Percentiles rank a stretch among this genome's conserved stretches.
Evolutionary conservation across 92 coral and sea anemone genomes (phyloP).

Genomic region (Palythoa caribaeorum): DNA sequence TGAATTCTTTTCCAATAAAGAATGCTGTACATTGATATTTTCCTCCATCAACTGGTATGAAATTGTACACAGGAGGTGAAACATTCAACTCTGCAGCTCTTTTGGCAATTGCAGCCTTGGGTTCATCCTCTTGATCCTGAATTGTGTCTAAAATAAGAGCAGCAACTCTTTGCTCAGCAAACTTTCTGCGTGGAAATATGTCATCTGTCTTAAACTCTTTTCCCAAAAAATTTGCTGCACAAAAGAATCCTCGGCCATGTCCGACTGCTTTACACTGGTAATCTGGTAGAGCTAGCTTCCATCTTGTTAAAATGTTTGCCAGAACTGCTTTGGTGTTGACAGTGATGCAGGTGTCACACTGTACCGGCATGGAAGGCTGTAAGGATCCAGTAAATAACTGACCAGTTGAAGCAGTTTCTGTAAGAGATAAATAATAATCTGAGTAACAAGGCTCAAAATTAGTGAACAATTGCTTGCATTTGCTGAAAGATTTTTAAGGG

Average conservation of each 20-base stretch:
- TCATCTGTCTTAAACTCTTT: constrained; percentile 22
- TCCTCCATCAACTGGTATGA: not conserved
- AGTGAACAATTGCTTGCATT: too few relatives aligned
- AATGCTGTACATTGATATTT: constrained; percentile 67
- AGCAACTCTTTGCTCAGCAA: constrained; percentile 9
- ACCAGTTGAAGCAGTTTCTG: too few relatives aligned
- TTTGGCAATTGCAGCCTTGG: not conserved
- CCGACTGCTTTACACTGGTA: constrained; percentile 10
- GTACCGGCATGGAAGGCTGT: too few relatives aligned
- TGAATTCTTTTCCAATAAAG: constrained; percentile 70
- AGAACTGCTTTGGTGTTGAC: constrained; percentile 3
- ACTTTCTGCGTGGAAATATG: not conserved
- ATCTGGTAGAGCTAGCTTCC: not conserved
- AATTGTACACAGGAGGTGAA: not conserved
- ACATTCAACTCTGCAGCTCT: not conserved
- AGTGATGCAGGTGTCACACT: too few relatives aligned
- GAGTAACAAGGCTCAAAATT: too few relatives aligned
- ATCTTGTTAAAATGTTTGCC: not conserved
- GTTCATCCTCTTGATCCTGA: not conserved
- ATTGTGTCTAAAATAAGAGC: not conserved
- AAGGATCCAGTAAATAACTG: too few relatives aligned
- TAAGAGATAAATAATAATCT: too few relatives aligned
- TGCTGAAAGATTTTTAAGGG: too few relatives aligned
- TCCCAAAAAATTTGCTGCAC: constrained; percentile 8
- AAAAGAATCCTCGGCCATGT: constrained; percentile 5